These are phyloP conservation scores for Tenualosa thibaudeaui DNA, from an alignment of 2,797 vertebrate genomes.

Conservation along the genomic window DNA sequence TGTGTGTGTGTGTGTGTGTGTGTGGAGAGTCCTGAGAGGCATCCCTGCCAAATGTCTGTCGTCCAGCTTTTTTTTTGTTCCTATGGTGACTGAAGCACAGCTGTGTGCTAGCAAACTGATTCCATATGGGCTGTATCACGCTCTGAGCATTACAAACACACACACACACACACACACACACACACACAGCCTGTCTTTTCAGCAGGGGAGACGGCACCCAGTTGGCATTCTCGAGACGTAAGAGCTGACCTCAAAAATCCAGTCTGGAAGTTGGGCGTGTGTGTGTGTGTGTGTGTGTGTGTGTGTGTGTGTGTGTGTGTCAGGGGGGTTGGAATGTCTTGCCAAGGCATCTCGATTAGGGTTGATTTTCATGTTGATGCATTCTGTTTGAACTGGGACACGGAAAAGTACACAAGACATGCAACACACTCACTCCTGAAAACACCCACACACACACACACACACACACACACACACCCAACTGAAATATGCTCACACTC, in stretches of 20 bases:
- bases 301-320: too few relatives aligned
- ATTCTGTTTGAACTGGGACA: slow-evolving; percentile 52
- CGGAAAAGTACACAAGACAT: not conserved
- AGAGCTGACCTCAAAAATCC: slow-evolving; percentile 37
- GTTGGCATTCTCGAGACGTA: not conserved
- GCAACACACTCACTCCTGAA: slow-evolving; percentile 23
- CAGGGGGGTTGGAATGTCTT: slow-evolving; percentile 51
- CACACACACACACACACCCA: not conserved
- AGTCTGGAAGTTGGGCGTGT: slow-evolving; percentile 8
- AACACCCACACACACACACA: slow-evolving; percentile 28
- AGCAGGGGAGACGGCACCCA: not conserved
- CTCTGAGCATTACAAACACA: not conserved
- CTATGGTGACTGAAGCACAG: not conserved
- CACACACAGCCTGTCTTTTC: not conserved
- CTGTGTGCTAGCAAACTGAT: not conserved
- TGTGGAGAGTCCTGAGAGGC: not conserved
- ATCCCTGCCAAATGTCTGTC: not conserved
- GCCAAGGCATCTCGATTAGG: slow-evolving; percentile 57
- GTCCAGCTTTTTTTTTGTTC: not conserved
- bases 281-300: slow-evolving; percentile 23
- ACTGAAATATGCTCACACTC: not conserved
- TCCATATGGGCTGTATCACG: not conserved
- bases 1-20: slow-evolving; percentile 4
- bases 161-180: slow-evolving; percentile 12
- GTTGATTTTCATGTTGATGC: slow-evolving; percentile 56